Evolutionary conservation across 2,888 invertebrate species (phyloP).

Genomic region (Zaprionus lineosus): DNA sequence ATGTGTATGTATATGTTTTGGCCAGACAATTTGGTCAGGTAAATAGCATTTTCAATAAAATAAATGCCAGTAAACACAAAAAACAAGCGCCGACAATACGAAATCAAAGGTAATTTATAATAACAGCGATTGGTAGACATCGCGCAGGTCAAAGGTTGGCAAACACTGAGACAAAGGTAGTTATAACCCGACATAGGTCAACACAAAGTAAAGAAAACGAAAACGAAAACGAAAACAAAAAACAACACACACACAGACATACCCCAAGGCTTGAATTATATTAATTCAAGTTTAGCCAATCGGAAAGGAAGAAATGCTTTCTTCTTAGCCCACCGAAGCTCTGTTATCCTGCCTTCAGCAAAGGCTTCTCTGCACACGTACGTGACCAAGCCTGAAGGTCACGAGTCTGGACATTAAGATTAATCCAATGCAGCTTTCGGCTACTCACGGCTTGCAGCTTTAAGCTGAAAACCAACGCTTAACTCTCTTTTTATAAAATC

Average conservation of each 20-base stretch:
- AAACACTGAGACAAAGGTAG: constrained; percentile 16
- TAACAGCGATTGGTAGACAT: constrained; percentile 7
- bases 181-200: not conserved
- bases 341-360: not conserved
- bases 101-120: constrained; percentile 34
- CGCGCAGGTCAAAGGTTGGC: constrained; percentile 14
- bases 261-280: not conserved
- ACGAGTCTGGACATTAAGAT: too few species aligned
- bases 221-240: too few species aligned
- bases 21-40: constrained; percentile 48
- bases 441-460: too few species aligned
- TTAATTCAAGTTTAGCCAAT: constrained; percentile 6
- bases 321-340: not conserved
- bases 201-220: too few species aligned
- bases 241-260: not conserved
- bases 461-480: too few species aligned
- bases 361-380: too few species aligned
- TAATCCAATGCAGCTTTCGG: too few species aligned
- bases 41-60: constrained; percentile 63
- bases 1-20: constrained; percentile 34
- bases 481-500: too few species aligned
- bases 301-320: not conserved
- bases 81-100: constrained; percentile 49
- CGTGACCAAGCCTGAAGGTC: too few species aligned
- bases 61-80: constrained; percentile 34